Base-by-base conservation (phyloP, 2,113 vertebrate species). In the Ondatra zibethicus region DNA sequence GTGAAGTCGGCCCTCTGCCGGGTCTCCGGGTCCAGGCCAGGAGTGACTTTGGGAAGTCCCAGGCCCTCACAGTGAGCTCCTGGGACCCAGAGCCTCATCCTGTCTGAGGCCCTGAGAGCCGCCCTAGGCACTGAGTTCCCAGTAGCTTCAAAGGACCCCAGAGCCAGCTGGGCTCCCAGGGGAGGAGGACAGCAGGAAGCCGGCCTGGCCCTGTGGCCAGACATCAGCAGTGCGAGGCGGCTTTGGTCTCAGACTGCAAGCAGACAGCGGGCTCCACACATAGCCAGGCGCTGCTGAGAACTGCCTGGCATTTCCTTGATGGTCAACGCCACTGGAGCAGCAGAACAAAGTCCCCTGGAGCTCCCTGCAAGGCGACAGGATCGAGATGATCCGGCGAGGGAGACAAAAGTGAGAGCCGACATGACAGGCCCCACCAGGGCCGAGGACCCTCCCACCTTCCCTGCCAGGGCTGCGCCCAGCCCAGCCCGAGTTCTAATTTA, bases 111-210 rank as follows among this genome's bases (percentile, higher is more conserved):
- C 91, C 93, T 96, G 97, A 81, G 97, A 97, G 97, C 78, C 0
- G 82, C 89, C 55, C 95, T 76, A 89, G 92, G 75, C 93, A 29
- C 94, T 0, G 50, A 94, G 97, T 97, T 98, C 97, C 97, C 97
- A 98, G 96, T 90, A 12, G 82, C 97, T 98, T 97, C 97, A 98
- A 98, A 98, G 97, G 89, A 72, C 65, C 72, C 81, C 0, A 0
- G 0, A 58, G 88, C 86, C 93, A 10, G 96, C 87, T 19, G 55
- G n/a, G 72, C 66, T 94, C 96, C 96, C 97, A 16, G 58, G 97
- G 97, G 94, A 87, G 14, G 0, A 45, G 73, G 73, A 5, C 66
- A 27, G 96, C 66, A 27, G 95, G 89, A 84, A 88, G 75, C 29
- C 2, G 5, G 9, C 78, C 33, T 29, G 3, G 81, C 65, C 91